These are phyloP conservation scores for Glaucomys volans DNA, from an alignment of 2,113 vertebrate genomes.

Conservation along the genomic window DNA sequence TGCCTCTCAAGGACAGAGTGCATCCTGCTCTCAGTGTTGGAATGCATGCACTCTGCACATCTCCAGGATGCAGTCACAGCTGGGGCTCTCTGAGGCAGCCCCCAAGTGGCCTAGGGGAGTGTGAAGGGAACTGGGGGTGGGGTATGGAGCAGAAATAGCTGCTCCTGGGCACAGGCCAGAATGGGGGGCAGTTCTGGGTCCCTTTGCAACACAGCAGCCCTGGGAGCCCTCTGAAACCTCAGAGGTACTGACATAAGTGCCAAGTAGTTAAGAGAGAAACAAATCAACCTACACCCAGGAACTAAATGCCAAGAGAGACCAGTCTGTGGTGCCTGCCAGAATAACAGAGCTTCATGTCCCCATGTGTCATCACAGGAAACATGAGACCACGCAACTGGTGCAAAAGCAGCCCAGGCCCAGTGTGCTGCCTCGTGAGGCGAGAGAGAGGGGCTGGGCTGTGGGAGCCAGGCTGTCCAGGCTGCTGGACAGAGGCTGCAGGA, in stretches of 20 bases:
- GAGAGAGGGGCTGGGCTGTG: neutral
- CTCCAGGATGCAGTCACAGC: neutral
- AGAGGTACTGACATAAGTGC: neutral
- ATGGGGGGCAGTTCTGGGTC: neutral
- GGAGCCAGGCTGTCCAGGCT: neutral
- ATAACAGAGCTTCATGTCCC: constrained; percentile 50
- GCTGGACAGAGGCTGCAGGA: neutral
- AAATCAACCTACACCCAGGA: constrained; percentile 59
- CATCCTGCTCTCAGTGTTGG: neutral
- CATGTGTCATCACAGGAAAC: constrained; percentile 64
- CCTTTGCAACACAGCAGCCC: neutral
- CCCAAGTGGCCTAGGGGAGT: neutral
- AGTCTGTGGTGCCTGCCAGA: constrained; percentile 56
- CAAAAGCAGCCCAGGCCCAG: neutral
- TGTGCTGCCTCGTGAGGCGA: rapidly evolving
- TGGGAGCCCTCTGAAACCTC: neutral
- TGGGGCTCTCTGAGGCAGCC: neutral
- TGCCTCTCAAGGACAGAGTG: rapidly evolving
- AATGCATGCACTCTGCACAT: no score
- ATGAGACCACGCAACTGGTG: neutral
- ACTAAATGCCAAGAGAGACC: constrained; percentile 39
- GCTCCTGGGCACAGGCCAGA: neutral
- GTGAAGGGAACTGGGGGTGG: neutral
- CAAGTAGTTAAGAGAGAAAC: constrained; percentile 40
- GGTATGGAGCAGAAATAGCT: neutral